A percentile compares a stretch with the other conserved stretches of the same genome.
These are phyloP conservation scores for Eustalomyia histrio DNA, from an alignment of 2,888 invertebrate species.

Conservation along the genomic window DNA sequence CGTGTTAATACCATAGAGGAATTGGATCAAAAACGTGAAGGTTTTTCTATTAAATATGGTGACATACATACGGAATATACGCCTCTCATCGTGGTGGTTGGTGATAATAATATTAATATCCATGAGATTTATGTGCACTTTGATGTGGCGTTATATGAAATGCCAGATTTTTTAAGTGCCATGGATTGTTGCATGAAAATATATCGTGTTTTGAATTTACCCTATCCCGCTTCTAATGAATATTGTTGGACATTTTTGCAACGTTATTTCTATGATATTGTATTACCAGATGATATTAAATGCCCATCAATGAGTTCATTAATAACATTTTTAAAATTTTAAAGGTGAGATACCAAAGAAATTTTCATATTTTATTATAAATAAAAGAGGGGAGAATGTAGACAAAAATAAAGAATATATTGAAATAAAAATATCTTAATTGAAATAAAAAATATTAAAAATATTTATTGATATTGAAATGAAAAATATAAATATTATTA, in stretches of 20 bases:
- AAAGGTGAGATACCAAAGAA: neutral
- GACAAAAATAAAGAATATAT: too few relatives aligned
- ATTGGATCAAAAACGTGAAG: slow-evolving; percentile 62
- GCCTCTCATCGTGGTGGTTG: slow-evolving; percentile 65
- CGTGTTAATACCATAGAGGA: slow-evolving; percentile 61
- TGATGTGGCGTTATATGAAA: slow-evolving; percentile 63
- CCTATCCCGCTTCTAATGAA: slow-evolving; percentile 63
- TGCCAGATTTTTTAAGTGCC: slow-evolving; percentile 65
- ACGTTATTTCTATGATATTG: slow-evolving; percentile 66
- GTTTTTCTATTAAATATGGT: slow-evolving; percentile 60
- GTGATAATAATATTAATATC: slow-evolving; percentile 62
- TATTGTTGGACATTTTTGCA: slow-evolving; percentile 67
- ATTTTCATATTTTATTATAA: too few relatives aligned
- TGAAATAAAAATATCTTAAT: too few relatives aligned
- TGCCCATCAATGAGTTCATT: slow-evolving; percentile 64
- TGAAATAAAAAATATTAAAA: too few relatives aligned
- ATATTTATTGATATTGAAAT: too few relatives aligned
- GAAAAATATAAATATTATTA: too few relatives aligned
- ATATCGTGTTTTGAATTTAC: slow-evolving; percentile 63
- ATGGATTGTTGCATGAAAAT: slow-evolving; percentile 66
- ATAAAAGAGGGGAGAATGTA: too few relatives aligned
- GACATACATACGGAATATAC: slow-evolving; percentile 53
- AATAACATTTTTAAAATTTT: slow-evolving; percentile 57
- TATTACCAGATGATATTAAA: slow-evolving; percentile 55
- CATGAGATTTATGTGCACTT: slow-evolving; percentile 67